Evolutionary conservation across 2,113 vertebrate species (phyloP).

Genomic region (Toxostoma redivivum): DNA sequence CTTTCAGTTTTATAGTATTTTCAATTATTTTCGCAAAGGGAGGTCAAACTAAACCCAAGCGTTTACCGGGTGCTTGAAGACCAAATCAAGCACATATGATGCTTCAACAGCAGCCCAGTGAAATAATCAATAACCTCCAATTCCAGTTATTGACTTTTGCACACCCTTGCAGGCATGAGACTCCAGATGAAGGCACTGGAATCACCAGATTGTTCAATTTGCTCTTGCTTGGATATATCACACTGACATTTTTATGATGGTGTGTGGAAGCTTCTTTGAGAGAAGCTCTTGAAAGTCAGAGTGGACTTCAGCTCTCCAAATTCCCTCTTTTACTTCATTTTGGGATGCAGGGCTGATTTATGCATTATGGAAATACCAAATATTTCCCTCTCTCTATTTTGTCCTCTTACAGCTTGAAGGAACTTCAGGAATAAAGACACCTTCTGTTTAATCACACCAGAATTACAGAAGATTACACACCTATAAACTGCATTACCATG

Average conservation of each 20-base stretch:
- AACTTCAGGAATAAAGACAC: not conserved
- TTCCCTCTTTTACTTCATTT: not conserved
- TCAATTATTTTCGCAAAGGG: conserved; percentile 3
- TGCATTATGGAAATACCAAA: not conserved
- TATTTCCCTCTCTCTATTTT: not conserved
- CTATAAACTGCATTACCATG: not conserved
- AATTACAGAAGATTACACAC: not conserved
- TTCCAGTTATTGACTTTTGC: conserved; percentile 51
- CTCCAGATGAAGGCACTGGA: conserved; percentile 7
- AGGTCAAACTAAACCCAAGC: not conserved
- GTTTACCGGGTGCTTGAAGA: conserved; percentile 1
- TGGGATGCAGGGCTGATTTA: not conserved
- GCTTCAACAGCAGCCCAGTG: not conserved
- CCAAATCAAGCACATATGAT: not conserved
- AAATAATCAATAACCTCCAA: conserved; percentile 61
- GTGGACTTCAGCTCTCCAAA: not conserved
- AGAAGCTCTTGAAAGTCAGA: not conserved
- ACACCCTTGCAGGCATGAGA: conserved; percentile 22
- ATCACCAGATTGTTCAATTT: conserved; percentile 7
- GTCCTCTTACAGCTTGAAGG: not conserved
- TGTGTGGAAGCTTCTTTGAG: not conserved
- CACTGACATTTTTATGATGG: not conserved
- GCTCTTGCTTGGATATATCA: conserved; percentile 4
- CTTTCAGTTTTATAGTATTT: not conserved
- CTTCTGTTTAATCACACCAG: not conserved